These are phyloP conservation scores for Marronus borbonicus DNA, from an alignment of 2,888 invertebrate species.

Conservation along the genomic window DNA sequence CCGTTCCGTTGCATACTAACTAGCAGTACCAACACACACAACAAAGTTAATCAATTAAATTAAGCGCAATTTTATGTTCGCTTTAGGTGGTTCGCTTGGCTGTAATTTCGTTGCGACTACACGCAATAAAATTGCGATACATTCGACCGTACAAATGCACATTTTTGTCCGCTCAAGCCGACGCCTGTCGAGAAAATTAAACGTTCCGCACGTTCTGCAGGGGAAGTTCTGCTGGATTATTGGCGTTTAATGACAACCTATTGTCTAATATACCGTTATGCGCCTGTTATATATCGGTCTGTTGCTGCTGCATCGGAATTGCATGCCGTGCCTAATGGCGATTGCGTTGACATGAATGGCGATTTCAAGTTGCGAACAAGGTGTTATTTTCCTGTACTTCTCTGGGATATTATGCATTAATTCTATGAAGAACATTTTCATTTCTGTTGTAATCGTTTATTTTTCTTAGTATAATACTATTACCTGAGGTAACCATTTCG, in stretches of 20 bases:
- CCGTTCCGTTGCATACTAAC: constrained; percentile 34
- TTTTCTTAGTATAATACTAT: too few relatives aligned
- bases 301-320: constrained; percentile 9
- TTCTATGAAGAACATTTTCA: too few relatives aligned
- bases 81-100: constrained; percentile 23
- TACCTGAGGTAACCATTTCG: too few relatives aligned
- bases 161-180: constrained; percentile 12
- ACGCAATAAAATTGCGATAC: constrained; percentile 27
- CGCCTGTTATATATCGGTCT: not conserved
- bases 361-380: not conserved
- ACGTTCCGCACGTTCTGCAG: constrained; percentile 24
- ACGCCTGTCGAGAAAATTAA: constrained; percentile 14
- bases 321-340: not conserved
- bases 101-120: constrained; percentile 23
- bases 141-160: not conserved
- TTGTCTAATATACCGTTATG: constrained; percentile 23
- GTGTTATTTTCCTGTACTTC: not conserved
- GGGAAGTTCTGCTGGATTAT: constrained; percentile 28
- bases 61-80: constrained; percentile 23
- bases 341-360: not conserved
- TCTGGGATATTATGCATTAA: not conserved
- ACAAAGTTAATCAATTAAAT: constrained; percentile 39
- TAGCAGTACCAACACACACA: not conserved
- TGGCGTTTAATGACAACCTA: constrained; percentile 6
- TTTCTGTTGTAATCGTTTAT: too few relatives aligned